Conservation (phyloP, 1,140 invertebrate species). For the Saccostrea echinata region DNA sequence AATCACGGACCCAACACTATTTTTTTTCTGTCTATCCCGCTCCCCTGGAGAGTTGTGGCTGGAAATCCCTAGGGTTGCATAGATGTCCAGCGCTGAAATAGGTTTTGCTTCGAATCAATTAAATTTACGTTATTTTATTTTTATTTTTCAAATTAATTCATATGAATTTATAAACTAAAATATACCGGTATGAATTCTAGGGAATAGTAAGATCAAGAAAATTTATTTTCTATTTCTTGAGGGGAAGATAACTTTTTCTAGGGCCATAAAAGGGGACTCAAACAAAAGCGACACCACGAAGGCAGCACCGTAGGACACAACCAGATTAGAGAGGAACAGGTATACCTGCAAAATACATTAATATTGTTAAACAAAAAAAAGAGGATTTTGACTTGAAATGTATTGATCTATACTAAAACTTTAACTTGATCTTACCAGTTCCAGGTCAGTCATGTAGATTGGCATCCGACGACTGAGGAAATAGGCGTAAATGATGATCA, state of each 20-base stretch:
- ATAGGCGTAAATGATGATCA: slow-evolving; percentile 83
- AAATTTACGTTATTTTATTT: too few relatives aligned
- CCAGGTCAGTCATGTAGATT: slow-evolving; percentile 55
- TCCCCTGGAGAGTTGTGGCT: too few relatives aligned
- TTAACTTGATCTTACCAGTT: slow-evolving; percentile 51
- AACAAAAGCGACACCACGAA: slow-evolving; percentile 72
- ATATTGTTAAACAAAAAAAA: neutral
- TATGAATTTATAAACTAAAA: too few relatives aligned
- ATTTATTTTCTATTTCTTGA: slow-evolving; percentile 3
- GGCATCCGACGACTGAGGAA: slow-evolving; percentile 40
- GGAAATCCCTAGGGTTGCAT: too few relatives aligned
- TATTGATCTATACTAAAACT: neutral
- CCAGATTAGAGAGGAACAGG: slow-evolving; percentile 69
- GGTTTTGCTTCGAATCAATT: too few relatives aligned
- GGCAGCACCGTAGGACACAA: slow-evolving; percentile 68
- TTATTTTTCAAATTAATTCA: too few relatives aligned
- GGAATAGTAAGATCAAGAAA: too few relatives aligned
- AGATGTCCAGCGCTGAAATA: too few relatives aligned
- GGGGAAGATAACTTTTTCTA: slow-evolving; percentile 68
- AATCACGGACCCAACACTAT: too few relatives aligned
- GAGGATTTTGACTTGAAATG: neutral
- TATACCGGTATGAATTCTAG: too few relatives aligned
- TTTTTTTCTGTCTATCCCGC: too few relatives aligned
- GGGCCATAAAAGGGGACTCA: slow-evolving; percentile 74
- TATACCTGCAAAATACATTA: slow-evolving; percentile 53